Evolutionary conservation across 2,113 vertebrate genomes (phyloP).

Genomic region (Phrynosoma blainvillii): DNA sequence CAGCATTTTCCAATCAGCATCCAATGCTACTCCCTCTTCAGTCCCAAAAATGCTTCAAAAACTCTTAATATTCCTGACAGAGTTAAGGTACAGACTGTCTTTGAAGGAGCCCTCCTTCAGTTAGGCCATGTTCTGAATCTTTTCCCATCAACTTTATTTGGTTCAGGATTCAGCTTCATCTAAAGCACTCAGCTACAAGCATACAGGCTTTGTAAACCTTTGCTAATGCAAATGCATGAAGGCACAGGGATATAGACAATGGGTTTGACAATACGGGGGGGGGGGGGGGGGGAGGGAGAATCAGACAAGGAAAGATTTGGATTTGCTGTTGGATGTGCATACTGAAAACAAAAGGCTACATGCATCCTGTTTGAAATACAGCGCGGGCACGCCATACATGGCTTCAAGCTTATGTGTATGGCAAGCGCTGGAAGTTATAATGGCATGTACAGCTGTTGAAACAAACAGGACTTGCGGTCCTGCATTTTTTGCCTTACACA

Average conservation of each 20-base stretch:
- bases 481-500: too few species aligned
- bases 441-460: too few species aligned
- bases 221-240: not conserved
- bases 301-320: not conserved
- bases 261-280: not conserved
- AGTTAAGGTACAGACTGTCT: not conserved
- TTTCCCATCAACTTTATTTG: not conserved
- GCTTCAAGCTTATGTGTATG: too few species aligned
- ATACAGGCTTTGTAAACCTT: not conserved
- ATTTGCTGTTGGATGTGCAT: not conserved
- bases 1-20: too few species aligned
- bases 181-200: not conserved
- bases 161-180: not conserved
- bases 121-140: not conserved
- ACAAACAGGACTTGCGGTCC: too few species aligned
- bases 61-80: not conserved
- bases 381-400: too few species aligned
- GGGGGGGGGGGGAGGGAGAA: not conserved
- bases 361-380: conserved; percentile 26
- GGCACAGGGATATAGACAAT: not conserved
- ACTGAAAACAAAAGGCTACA: conserved; percentile 14
- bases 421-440: too few species aligned
- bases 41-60: too few species aligned
- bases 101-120: not conserved
- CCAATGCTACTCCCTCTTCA: too few species aligned